phyloP scores from a whole-genome alignment of 2,113 vertebrate genomes.

The Alligator sinensis region DNA sequence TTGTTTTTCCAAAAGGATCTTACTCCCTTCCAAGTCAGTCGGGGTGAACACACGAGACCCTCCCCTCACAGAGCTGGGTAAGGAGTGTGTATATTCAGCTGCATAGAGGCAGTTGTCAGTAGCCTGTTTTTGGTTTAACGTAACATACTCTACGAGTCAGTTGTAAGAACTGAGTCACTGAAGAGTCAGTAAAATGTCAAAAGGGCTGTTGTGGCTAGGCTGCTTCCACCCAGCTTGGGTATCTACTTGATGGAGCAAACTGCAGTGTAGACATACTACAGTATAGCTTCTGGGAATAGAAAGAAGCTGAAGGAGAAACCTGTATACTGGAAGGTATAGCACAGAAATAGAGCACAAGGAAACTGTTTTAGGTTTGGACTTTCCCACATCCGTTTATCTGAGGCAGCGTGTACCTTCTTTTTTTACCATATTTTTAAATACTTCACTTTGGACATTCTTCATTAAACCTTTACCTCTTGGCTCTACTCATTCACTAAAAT shows the following conservation, averaged over 20 bases:
- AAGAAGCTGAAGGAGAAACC: background rate
- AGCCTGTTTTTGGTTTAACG: background rate
- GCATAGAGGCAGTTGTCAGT: background rate
- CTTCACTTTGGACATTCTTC: background rate
- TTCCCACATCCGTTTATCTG: background rate
- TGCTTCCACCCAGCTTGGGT: too few species aligned
- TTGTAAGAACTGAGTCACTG: background rate
- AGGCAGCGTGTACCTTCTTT: background rate
- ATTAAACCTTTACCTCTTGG: background rate
- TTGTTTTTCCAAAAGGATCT: background rate
- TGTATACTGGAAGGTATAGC: too few species aligned
- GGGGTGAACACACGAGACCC: background rate
- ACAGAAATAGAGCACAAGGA: constrained; percentile 26
- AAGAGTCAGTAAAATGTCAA: background rate
- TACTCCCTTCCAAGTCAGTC: background rate
- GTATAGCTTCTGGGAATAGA: background rate
- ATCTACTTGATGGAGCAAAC: too few species aligned
- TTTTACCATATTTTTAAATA: background rate
- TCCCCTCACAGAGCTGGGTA: too few species aligned
- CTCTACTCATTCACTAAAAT: too few species aligned
- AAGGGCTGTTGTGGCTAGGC: too few species aligned
- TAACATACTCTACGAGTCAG: background rate
- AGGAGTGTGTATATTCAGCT: background rate
- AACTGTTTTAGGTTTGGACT: background rate
- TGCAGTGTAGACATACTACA: background rate